Percentiles rank a stretch among this genome's conserved stretches.
Conservation (phyloP, 2,113 vertebrate genomes). For the Brachionichthys hirsutus region DNA sequence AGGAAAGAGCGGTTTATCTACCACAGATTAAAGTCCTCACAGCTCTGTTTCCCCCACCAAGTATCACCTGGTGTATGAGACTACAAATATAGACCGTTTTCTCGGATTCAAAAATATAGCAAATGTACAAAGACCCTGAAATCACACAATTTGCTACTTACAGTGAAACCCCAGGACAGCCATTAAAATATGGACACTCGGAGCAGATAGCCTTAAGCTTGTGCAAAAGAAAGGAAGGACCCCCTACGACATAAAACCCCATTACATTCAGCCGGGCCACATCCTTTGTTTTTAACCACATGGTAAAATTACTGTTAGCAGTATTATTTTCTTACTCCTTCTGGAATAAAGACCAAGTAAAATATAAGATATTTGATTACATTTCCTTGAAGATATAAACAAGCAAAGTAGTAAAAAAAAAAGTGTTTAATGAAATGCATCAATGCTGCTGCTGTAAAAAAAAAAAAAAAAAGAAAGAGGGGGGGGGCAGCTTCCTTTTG, state of each 20-base stretch:
- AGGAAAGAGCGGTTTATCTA: slow-evolving; percentile 47
- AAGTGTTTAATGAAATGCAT: slow-evolving; percentile 38
- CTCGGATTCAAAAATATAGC: slow-evolving; percentile 36
- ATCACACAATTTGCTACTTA: slow-evolving; percentile 49
- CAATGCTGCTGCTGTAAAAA: slow-evolving; percentile 42
- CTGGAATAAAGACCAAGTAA: slow-evolving; percentile 19
- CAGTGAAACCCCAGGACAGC: slow-evolving; percentile 34
- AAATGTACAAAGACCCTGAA: slow-evolving; percentile 52
- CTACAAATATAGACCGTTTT: slow-evolving; percentile 39
- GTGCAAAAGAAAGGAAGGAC: slow-evolving; percentile 37
- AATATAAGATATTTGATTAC: slow-evolving; percentile 9
- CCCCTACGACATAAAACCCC: neutral
- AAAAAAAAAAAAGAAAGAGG: too few relatives aligned
- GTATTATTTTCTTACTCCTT: slow-evolving; percentile 59
- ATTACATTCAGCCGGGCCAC: slow-evolving; percentile 50
- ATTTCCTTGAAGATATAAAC: slow-evolving; percentile 24
- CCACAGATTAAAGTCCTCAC: slow-evolving; percentile 60
- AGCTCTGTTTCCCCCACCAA: slow-evolving; percentile 22
- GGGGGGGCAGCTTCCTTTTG: neutral
- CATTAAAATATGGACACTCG: slow-evolving; percentile 44
- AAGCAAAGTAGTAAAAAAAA: slow-evolving; percentile 16
- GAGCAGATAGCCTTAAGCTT: slow-evolving; percentile 48
- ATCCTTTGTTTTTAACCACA: slow-evolving; percentile 13
- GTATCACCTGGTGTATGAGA: slow-evolving; percentile 27
- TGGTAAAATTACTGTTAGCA: slow-evolving; percentile 7